Conservation (phyloP, 1,140 invertebrate species). For the Drosophila sulfurigaster region DNA sequence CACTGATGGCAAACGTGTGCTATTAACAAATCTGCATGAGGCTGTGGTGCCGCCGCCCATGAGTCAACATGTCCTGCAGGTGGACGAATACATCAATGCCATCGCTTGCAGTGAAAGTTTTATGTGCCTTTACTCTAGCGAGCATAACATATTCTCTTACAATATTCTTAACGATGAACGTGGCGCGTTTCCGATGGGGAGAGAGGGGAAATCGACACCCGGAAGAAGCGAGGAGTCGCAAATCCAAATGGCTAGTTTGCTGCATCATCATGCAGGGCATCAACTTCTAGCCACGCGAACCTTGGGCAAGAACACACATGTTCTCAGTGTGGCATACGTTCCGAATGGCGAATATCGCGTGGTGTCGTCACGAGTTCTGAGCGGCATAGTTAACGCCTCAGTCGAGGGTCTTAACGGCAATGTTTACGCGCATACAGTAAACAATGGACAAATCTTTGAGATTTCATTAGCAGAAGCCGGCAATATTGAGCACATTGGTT, state of each 20-base stretch:
- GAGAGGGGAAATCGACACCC: background rate
- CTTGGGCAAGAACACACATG: constrained; percentile 33
- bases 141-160: constrained; percentile 46
- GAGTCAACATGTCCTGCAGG: constrained; percentile 88
- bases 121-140: constrained; percentile 57
- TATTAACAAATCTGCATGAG: constrained; percentile 90
- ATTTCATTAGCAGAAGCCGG: background rate
- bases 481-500: background rate
- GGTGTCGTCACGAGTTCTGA: background rate
- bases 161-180: background rate
- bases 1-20: constrained; percentile 91
- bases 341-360: background rate
- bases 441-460: constrained; percentile 8
- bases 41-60: constrained; percentile 94
- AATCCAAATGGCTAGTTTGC: constrained; percentile 54
- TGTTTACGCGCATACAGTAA: background rate
- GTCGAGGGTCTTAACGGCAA: background rate
- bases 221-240: constrained; percentile 19
- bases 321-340: constrained; percentile 23
- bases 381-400: background rate
- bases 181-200: background rate
- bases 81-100: constrained; percentile 87
- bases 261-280: constrained; percentile 4
- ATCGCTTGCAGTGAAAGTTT: constrained; percentile 59
- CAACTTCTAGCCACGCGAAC: constrained; percentile 56